These are phyloP conservation scores for Acipenser transmontanus DNA, from an alignment of 2,797 vertebrate species.

Conservation along the genomic window DNA sequence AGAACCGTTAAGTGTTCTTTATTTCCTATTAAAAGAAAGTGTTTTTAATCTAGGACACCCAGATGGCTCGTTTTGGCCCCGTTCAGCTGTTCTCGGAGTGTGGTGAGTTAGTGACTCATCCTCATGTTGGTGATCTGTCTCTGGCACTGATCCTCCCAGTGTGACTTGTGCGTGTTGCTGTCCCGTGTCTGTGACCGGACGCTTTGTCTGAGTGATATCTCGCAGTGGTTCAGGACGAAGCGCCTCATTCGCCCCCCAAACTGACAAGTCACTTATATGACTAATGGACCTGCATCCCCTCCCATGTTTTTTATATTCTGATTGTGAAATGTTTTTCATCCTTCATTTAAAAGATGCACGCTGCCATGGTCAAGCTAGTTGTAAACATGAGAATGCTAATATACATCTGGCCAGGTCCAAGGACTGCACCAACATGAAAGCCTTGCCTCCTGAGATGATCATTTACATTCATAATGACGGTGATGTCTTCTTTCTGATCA, in stretches of 20 bases:
- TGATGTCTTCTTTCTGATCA: no score
- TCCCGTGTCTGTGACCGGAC: slow-evolving; percentile 13
- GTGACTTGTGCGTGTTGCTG: slow-evolving; percentile 36
- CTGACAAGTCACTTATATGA: neutral
- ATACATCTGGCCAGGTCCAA: no score
- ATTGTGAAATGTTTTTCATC: no score
- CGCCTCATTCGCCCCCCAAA: neutral
- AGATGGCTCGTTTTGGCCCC: slow-evolving; percentile 43
- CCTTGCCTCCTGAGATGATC: no score
- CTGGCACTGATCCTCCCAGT: slow-evolving; percentile 12
- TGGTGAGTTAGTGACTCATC: slow-evolving; percentile 34
- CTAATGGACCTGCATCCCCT: no score
- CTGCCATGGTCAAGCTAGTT: no score
- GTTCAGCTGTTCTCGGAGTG: slow-evolving; percentile 37
- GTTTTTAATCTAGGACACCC: slow-evolving; percentile 37
- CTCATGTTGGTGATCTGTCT: slow-evolving; percentile 22
- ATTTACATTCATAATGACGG: no score
- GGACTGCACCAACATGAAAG: no score
- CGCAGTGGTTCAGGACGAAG: neutral
- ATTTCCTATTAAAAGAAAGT: slow-evolving; percentile 36
- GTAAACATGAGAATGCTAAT: no score
- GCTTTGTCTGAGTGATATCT: neutral
- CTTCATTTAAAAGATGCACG: no score
- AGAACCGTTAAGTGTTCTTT: no score
- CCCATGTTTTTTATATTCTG: no score